Conservation (phyloP, 2,797 vertebrate species). For the Anomalospiza imberbis region DNA sequence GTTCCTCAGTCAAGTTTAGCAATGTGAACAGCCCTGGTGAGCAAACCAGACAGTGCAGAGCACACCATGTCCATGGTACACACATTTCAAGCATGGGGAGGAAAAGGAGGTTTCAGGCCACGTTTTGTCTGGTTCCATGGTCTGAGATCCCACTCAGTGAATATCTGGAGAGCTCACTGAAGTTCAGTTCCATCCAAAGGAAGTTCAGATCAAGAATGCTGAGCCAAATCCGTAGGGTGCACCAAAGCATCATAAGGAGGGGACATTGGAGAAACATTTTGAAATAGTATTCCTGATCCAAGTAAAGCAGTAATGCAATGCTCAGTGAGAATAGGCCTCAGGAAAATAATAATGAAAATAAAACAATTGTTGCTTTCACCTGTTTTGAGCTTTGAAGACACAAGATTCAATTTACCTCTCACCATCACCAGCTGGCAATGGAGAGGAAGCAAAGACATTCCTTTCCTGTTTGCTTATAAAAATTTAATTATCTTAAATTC, state of each 20-base stretch:
- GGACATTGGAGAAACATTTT: background rate
- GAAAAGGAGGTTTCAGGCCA: background rate
- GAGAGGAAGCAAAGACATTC: background rate
- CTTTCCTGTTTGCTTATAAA: constrained; percentile 13
- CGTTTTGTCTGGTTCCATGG: background rate
- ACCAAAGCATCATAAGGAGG: background rate
- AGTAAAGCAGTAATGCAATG: background rate
- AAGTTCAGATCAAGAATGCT: background rate
- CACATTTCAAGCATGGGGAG: background rate
- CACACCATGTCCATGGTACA: rapidly evolving
- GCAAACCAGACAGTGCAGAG: background rate
- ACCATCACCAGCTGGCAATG: background rate
- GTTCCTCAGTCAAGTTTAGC: background rate
- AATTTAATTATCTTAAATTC: background rate
- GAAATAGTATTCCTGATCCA: background rate
- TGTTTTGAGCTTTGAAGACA: background rate
- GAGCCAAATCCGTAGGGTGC: background rate
- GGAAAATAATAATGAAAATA: background rate
- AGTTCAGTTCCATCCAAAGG: background rate
- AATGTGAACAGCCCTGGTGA: background rate
- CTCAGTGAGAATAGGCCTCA: background rate
- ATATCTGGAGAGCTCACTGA: background rate
- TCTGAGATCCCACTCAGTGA: background rate
- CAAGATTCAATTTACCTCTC: background rate
- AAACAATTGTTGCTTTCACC: background rate